These are phyloP conservation scores for Scaeva pyrastri DNA, from an alignment of 2,888 invertebrate genomes.

Conservation along the genomic window DNA sequence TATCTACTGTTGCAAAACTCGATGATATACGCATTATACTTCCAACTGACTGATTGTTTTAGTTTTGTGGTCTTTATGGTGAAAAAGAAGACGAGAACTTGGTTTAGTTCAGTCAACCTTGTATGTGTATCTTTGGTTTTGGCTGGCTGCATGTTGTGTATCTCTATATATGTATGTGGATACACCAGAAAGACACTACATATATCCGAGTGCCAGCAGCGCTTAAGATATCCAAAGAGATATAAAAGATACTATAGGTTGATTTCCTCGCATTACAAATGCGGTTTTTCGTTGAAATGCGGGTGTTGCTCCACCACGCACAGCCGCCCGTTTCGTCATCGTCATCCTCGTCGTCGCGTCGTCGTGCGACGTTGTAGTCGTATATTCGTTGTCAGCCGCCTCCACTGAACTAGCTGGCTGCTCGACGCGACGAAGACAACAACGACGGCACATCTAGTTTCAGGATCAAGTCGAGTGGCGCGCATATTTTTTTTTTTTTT, in stretches of 20 bases:
- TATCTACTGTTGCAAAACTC: constrained; percentile 45
- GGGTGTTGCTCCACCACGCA: constrained; percentile 65
- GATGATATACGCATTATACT: constrained; percentile 55
- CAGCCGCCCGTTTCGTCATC: neutral
- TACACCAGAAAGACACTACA: constrained; percentile 30
- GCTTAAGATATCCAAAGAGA: constrained; percentile 40
- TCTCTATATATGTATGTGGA: too few species aligned
- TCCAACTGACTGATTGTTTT: constrained; percentile 71
- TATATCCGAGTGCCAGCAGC: neutral
- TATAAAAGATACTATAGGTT: constrained; percentile 65
- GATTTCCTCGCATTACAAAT: constrained; percentile 74
- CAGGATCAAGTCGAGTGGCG: constrained; percentile 71
- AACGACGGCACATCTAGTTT: constrained; percentile 65
- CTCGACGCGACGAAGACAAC: constrained; percentile 36
- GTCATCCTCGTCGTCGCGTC: neutral
- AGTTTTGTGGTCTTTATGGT: constrained; percentile 58
- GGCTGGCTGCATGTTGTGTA: constrained; percentile 32
- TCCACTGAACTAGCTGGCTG: constrained; percentile 19
- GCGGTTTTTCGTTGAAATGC: constrained; percentile 75
- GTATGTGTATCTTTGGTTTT: constrained; percentile 42
- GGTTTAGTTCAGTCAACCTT: constrained; percentile 74
- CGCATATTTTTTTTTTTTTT: constrained; percentile 31
- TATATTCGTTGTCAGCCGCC: constrained; percentile 24
- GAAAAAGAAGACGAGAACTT: constrained; percentile 38
- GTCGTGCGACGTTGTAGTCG: neutral